These are phyloP conservation scores for Macrochelys suwanniensis DNA, from an alignment of 2,797 vertebrate genomes.

Conservation along the genomic window DNA sequence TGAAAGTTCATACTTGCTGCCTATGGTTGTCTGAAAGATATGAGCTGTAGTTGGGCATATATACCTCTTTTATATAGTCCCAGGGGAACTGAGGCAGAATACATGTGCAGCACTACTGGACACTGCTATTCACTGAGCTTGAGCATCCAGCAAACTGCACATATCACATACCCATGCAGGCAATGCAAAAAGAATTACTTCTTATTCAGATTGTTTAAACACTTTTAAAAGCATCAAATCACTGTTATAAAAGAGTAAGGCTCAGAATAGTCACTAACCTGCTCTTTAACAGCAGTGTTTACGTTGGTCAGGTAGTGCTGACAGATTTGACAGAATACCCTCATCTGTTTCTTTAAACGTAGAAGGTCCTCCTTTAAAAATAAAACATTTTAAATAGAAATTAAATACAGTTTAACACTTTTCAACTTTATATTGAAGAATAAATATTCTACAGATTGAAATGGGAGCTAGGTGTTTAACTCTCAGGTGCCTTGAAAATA, in stretches of 20 bases:
- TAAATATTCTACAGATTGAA: background rate
- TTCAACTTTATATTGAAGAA: background rate
- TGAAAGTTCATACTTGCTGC: background rate
- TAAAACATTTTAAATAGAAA: slow-evolving; percentile 1
- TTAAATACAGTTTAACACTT: background rate
- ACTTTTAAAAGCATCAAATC: background rate
- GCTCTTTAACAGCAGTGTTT: slow-evolving; percentile 99
- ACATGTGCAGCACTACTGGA: background rate
- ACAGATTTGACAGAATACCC: slow-evolving; percentile 99
- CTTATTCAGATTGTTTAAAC: background rate
- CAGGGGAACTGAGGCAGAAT: background rate
- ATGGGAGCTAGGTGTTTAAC: background rate
- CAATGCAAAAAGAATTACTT: background rate
- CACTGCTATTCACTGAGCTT: background rate
- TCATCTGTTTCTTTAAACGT: slow-evolving; percentile 97
- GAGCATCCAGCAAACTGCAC: background rate
- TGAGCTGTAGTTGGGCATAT: background rate
- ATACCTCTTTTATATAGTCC: background rate
- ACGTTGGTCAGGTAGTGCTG: slow-evolving; percentile 99
- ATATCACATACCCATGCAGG: rapidly evolving
- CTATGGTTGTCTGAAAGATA: background rate
- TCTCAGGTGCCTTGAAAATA: background rate
- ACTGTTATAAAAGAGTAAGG: background rate
- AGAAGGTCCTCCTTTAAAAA: slow-evolving; percentile 92
- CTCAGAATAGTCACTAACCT: slow-evolving; percentile 84